phyloP scores from a whole-genome alignment of 2,113 vertebrate genomes.

The Carlito syrichta region DNA sequence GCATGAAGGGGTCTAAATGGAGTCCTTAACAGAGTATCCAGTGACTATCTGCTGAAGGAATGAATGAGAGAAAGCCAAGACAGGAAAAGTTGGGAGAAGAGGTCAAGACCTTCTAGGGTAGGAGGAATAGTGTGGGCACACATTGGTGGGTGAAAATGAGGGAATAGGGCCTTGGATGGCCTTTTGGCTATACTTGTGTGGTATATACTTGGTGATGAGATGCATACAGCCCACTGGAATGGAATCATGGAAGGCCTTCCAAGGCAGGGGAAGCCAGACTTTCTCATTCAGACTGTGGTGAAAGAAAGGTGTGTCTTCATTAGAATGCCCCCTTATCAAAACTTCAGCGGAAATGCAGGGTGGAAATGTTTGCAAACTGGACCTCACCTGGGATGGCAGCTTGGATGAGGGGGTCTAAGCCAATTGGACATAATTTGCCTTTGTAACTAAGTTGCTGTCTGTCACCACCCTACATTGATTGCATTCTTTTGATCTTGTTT shows the following conservation, averaged over 20 bases:
- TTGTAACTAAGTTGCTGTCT: not conserved
- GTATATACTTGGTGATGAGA: not conserved
- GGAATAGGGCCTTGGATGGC: not conserved
- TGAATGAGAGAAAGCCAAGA: not conserved
- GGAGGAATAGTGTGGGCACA: not conserved
- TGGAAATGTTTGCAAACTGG: not conserved
- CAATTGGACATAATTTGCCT: not conserved
- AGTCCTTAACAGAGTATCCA: not conserved
- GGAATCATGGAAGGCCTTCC: not conserved
- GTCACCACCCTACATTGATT: not conserved
- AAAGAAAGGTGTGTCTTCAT: not conserved
- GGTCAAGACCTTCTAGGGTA: not conserved
- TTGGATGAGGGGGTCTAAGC: not conserved
- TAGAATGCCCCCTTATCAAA: not conserved
- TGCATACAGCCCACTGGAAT: not conserved
- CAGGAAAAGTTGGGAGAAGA: not conserved
- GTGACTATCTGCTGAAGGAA: not conserved
- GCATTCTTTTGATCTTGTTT: not conserved
- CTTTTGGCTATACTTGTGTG: not conserved
- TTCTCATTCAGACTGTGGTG: not conserved
- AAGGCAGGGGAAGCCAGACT: not conserved
- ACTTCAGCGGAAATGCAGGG: not conserved
- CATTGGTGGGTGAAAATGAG: not conserved
- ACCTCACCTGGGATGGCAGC: not conserved
- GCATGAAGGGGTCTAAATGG: not conserved